phyloP scores from a whole-genome alignment of 37 sponge, comb jelly and placozoan genomes.

The Tethya wilhelma region DNA sequence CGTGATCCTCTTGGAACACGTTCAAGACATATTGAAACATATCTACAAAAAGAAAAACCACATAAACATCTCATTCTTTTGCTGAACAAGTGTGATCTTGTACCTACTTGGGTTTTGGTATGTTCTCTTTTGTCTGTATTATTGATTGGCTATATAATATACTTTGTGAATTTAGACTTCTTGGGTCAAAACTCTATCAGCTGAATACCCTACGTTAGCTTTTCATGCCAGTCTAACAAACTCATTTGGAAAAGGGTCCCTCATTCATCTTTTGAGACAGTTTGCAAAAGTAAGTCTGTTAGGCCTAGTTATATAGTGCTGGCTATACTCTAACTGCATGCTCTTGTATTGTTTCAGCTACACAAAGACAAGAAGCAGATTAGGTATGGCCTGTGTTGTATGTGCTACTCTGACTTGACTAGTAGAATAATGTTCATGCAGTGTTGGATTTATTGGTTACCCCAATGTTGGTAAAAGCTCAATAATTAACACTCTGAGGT shows the following conservation, averaged over 20 bases:
- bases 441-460: constrained; percentile 99
- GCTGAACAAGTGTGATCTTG: constrained; percentile 98
- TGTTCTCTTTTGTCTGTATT: constrained; percentile 23
- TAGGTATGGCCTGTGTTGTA: too few species aligned
- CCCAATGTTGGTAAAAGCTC: constrained; percentile 99
- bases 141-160: not conserved
- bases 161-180: constrained; percentile 60
- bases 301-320: not conserved
- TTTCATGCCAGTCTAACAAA: constrained; percentile 97
- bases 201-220: constrained; percentile 94
- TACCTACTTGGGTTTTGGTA: constrained; percentile 98
- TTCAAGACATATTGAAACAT: constrained; percentile 87
- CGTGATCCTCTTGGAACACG: constrained; percentile 96
- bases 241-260: constrained; percentile 97
- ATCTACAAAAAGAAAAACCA: constrained; percentile 87
- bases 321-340: not conserved
- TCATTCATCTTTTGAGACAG: constrained; percentile 95
- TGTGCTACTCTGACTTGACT: not conserved
- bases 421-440: constrained; percentile 32
- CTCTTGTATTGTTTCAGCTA: constrained; percentile 41
- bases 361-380: constrained; percentile 97
- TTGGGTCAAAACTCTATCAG: constrained; percentile 88
- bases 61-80: constrained; percentile 97
- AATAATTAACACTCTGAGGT: constrained; percentile 93
- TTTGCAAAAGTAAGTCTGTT: constrained; percentile 79